Evolutionary conservation across 2,113 vertebrate genomes (phyloP), one percentile per base, ranked within the genome.

Genomic region (Lynx canadensis): DNA sequence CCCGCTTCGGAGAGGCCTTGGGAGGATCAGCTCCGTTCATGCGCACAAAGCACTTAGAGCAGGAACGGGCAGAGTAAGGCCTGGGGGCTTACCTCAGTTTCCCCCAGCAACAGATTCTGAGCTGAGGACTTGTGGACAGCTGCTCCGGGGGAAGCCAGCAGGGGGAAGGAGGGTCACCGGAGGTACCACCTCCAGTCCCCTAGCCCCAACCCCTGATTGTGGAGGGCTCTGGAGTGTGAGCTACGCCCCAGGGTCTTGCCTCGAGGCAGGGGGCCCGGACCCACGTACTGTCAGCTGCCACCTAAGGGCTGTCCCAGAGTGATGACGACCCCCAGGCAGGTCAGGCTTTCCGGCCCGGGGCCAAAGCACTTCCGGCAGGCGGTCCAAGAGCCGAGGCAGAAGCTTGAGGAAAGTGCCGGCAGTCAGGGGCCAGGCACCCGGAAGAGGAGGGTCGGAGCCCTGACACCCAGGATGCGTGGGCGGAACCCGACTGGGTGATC

Each of bases 1-100:
- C 21, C 36, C 23, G 29, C 27, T 50, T 50, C 27, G 1, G 3
- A 66, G 33, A 60, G 80, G 8, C 15, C 41, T 48, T 4, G 27
- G 52, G 48, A 76, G 92, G 31, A 19, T 8, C 12, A 36, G n/a
- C 36, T 38, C 27, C 5, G 16, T 21, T 41, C 25, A 41, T 4
- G 0, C 0, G 0, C 7, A 18, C 38, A 5, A 48, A 27, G 60
- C 33, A 4, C n/a, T 12, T 27, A 19, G 16, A 27, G 31, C 13
- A 33, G n/a, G 60, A 29, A 9, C 0, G 4, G 18, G 38, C 19
- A 3, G 1, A 19, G 63, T 3, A 6, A 0, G 6, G 8, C 1
- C 31, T 13, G 36, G 82, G 76, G 76, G 21, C 71, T 31, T 15
- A 11, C 41, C 68, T 6, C 5, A 7, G 15, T 13, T 48, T 63